Evolutionary conservation across 2,888 invertebrate genomes (phyloP).

Genomic region (Polydesmus complanatus): DNA sequence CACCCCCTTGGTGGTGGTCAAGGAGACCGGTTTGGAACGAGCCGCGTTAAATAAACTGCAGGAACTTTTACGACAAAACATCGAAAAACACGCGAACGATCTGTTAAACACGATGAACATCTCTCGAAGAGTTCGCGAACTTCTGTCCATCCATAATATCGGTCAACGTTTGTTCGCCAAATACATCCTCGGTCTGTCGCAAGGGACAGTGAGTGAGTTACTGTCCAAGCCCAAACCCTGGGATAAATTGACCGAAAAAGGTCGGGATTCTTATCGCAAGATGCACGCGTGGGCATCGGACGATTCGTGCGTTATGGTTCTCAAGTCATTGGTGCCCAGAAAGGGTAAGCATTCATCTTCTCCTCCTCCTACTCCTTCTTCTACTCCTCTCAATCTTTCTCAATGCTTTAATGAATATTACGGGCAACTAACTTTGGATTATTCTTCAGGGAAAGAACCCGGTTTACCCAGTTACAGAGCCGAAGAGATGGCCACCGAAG

Average conservation of each 20-base stretch:
- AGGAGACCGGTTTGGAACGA: constrained; percentile 78
- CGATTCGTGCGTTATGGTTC: constrained; percentile 87
- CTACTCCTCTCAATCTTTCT: neutral
- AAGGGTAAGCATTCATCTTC: constrained; percentile 50
- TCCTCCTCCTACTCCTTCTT: constrained; percentile 5
- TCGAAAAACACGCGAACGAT: constrained; percentile 88
- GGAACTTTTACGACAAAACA: constrained; percentile 85
- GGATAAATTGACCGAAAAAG: constrained; percentile 99
- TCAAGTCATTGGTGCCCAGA: constrained; percentile 95
- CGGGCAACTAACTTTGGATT: neutral
- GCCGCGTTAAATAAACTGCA: constrained; percentile 53
- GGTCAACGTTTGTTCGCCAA: constrained; percentile 98
- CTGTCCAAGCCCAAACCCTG: constrained; percentile 98
- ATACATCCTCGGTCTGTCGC: constrained; percentile 88
- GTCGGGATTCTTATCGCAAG: constrained; percentile 95
- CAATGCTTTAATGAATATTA: neutral
- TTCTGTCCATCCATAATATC: constrained; percentile 92
- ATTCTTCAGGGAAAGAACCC: constrained; percentile 62
- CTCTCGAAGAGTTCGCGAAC: constrained; percentile 78
- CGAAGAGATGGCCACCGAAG: constrained; percentile 63
- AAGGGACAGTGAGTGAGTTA: constrained; percentile 96
- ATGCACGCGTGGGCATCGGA: constrained; percentile 99
- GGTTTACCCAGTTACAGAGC: constrained; percentile 38
- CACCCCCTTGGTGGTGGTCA: constrained; percentile 39
- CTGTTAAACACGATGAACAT: constrained; percentile 87